phyloP scores from a whole-genome alignment of 1,140 invertebrate species.

The Oryctes rhinoceros region DNA sequence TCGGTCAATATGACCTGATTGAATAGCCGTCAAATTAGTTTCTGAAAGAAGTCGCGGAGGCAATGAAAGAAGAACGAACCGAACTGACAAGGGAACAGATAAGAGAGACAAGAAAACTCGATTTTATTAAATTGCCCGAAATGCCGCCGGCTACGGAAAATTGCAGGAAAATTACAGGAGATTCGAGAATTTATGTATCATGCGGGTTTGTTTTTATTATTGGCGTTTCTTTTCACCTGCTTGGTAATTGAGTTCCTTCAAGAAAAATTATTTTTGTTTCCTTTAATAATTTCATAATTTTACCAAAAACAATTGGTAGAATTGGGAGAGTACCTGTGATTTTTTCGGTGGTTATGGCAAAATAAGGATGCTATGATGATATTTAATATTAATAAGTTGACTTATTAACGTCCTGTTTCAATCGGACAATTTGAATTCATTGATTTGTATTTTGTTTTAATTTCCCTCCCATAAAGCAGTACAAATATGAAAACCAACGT shows the following conservation, averaged over 20 bases:
- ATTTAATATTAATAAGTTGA: too few relatives aligned
- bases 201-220: conserved; percentile 24
- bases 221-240: not conserved
- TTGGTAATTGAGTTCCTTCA: not conserved
- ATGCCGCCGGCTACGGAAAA: not conserved
- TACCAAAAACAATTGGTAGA: too few relatives aligned
- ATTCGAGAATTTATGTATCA: not conserved
- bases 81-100: not conserved
- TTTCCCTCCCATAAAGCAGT: too few relatives aligned
- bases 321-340: too few relatives aligned
- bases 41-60: not conserved
- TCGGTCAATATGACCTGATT: conserved; percentile 21
- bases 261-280: too few relatives aligned
- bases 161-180: not conserved
- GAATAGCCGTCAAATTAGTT: conserved; percentile 22
- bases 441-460: too few relatives aligned
- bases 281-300: too few relatives aligned
- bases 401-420: too few relatives aligned
- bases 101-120: conserved; percentile 16
- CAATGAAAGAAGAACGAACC: not conserved
- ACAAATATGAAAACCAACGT: too few relatives aligned
- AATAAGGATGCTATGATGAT: too few relatives aligned
- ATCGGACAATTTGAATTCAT: too few relatives aligned
- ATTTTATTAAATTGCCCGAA: conserved; percentile 33
- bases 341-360: too few relatives aligned